Percentiles rank a stretch among this genome's conserved stretches.
Conservation (phyloP, 1,140 invertebrate genomes). For the Heliothis virescens region DNA sequence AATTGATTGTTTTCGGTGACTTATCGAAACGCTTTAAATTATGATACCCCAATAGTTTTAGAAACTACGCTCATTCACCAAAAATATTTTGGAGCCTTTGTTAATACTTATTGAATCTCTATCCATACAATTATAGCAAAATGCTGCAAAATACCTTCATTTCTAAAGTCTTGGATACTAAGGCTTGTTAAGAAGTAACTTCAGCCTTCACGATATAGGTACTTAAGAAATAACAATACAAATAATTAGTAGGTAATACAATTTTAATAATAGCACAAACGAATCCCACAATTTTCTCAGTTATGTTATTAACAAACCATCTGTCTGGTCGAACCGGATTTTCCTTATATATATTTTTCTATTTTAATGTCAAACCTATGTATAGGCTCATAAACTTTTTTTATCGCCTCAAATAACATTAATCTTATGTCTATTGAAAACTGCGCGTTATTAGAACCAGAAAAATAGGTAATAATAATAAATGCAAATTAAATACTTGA, state of each 20-base stretch:
- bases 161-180: no score
- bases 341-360: slow-evolving; percentile 34
- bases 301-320: slow-evolving; percentile 30
- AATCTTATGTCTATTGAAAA: slow-evolving; percentile 13
- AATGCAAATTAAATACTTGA: not conserved
- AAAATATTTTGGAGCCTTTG: no score
- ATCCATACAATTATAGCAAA: no score
- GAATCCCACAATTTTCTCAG: slow-evolving; percentile 35
- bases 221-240: not conserved
- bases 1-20: no score
- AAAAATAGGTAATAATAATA: not conserved
- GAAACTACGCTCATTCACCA: no score
- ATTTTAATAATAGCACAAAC: slow-evolving; percentile 15
- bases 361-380: not conserved
- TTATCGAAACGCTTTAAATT: no score
- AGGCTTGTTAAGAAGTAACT: no score
- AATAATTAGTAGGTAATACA: not conserved
- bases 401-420: not conserved
- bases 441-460: not conserved
- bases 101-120: no score
- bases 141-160: no score
- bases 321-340: slow-evolving; percentile 41
- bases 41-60: no score
- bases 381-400: not conserved
- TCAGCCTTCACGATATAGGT: no score